Conservation (phyloP, 2,888 invertebrate species). For the Chrysopilus asiliformis region DNA sequence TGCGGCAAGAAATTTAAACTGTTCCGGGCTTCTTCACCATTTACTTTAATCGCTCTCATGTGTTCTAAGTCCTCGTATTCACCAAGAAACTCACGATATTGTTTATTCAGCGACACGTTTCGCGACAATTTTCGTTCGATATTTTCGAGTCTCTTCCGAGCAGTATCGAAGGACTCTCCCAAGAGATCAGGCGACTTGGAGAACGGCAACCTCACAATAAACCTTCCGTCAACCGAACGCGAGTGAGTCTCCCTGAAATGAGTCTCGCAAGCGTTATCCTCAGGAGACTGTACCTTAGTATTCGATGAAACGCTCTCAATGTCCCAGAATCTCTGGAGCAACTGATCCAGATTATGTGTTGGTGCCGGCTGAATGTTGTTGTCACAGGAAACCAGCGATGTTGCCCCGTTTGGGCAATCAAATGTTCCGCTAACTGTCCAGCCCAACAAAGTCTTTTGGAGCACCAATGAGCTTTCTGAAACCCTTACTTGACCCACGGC, state of each 20-base stretch:
- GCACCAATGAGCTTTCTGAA: background rate
- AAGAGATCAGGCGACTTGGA: background rate
- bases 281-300: background rate
- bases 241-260: background rate
- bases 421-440: no score
- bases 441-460: conserved; percentile 1
- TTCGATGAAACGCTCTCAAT: background rate
- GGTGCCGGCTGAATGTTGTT: background rate
- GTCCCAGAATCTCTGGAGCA: background rate
- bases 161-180: background rate
- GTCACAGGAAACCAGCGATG: no score
- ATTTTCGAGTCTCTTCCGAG: background rate
- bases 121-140: background rate
- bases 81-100: background rate
- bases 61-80: conserved; percentile 1
- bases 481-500: background rate
- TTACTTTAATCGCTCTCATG: background rate
- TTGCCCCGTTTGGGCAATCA: no score
- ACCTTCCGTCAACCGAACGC: background rate
- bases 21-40: background rate
- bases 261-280: background rate
- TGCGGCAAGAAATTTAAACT: background rate
- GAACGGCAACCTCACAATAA: conserved; percentile 1
- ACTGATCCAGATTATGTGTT: background rate
- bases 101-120: background rate